Percentiles rank a stretch among this genome's conserved stretches.
Evolutionary conservation across 2,797 vertebrate species (phyloP).

Genomic region (Chelonia mydas): DNA sequence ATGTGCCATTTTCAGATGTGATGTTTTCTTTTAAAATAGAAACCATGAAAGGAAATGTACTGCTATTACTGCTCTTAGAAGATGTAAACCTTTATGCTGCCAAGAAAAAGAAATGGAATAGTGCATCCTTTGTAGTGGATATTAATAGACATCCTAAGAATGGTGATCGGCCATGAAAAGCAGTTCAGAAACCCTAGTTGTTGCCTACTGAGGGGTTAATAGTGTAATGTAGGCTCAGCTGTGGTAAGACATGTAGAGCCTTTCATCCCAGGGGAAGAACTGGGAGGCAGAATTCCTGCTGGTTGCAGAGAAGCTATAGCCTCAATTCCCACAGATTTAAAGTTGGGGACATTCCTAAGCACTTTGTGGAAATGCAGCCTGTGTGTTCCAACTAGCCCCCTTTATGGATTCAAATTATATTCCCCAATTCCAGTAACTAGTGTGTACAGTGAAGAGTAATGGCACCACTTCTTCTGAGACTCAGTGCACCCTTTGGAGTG

Average conservation of each 20-base stretch:
- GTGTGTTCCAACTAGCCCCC: constrained; percentile 17
- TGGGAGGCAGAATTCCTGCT: background rate
- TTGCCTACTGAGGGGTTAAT: constrained; percentile 6
- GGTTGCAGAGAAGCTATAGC: background rate
- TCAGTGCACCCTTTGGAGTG: background rate
- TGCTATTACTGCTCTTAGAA: constrained; percentile 36
- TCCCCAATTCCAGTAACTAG: constrained; percentile 17
- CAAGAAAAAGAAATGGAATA: constrained; percentile 10
- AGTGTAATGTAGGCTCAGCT: background rate
- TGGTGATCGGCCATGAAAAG: background rate
- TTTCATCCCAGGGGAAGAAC: background rate
- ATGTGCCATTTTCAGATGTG: background rate
- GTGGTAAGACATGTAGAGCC: background rate
- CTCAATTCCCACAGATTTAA: background rate
- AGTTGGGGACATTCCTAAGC: background rate
- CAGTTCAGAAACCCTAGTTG: background rate
- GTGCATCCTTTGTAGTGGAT: background rate
- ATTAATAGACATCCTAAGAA: constrained; percentile 21
- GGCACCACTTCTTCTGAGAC: background rate
- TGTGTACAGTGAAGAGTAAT: background rate
- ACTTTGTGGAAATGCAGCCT: constrained; percentile 2
- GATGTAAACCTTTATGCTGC: constrained; percentile 18
- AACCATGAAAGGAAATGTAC: constrained; percentile 38
- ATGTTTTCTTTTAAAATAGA: constrained; percentile 21
- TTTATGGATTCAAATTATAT: constrained; percentile 6